These are phyloP conservation scores for Phalacrocorax carbo DNA, from an alignment of 2,113 vertebrate species.

Conservation along the genomic window DNA sequence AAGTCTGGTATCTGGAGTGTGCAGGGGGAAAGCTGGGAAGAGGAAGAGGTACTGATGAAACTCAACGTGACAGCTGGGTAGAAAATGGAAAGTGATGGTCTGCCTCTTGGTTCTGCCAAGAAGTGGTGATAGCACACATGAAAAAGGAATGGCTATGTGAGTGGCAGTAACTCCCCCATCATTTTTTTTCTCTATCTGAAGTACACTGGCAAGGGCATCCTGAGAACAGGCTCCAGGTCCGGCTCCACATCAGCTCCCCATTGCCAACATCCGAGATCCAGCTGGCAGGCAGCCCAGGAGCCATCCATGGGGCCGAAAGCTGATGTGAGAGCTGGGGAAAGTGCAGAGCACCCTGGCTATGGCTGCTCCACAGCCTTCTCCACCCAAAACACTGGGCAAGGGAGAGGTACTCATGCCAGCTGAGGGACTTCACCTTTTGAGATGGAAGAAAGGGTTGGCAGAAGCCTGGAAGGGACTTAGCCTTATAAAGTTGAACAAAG, in stretches of 20 bases:
- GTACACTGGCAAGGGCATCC: background rate
- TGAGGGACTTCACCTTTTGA: background rate
- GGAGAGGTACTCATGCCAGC: background rate
- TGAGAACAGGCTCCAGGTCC: background rate
- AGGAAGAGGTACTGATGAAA: background rate
- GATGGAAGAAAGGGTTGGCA: background rate
- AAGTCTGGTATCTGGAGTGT: background rate
- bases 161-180: background rate
- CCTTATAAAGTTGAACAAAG: background rate
- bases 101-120: background rate
- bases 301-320: background rate
- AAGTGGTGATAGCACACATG: background rate
- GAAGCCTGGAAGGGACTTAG: background rate
- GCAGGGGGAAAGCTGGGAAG: background rate
- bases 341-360: fast-evolving
- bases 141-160: background rate
- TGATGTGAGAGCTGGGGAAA: background rate
- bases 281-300: background rate
- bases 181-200: background rate
- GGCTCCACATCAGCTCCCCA: background rate
- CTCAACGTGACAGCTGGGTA: background rate
- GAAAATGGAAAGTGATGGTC: background rate
- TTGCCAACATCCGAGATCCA: background rate
- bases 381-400: background rate
- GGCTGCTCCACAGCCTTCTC: background rate